A percentile compares a stretch with the other conserved stretches of the same genome.
Conservation (phyloP, 2,888 invertebrate species). For the Thecophora atra region DNA sequence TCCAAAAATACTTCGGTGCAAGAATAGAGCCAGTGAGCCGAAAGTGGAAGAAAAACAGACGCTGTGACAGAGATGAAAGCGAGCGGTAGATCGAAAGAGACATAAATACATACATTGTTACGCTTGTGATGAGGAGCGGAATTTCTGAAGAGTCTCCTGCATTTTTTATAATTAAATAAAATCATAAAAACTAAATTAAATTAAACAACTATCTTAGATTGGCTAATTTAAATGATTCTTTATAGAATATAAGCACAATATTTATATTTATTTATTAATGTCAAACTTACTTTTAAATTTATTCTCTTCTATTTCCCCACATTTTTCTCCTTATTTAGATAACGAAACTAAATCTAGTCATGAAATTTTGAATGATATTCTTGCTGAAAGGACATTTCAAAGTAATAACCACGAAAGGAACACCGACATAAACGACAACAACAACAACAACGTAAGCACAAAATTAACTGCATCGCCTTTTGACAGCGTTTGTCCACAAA, state of each 20-base stretch:
- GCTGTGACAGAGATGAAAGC: background rate
- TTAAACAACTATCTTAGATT: background rate
- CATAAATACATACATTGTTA: background rate
- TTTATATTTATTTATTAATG: too few species aligned
- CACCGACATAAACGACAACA: background rate
- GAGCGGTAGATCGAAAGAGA: background rate
- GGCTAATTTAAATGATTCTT: too few species aligned
- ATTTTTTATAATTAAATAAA: background rate
- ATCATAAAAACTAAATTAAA: background rate
- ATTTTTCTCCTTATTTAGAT: background rate
- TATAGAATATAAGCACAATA: too few species aligned
- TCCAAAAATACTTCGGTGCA: background rate
- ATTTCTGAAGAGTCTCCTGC: background rate
- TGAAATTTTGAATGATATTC: background rate
- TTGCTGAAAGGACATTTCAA: background rate
- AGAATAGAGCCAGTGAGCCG: background rate
- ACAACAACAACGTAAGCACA: conserved; percentile 10
- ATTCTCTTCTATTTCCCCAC: too few species aligned
- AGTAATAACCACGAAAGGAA: background rate
- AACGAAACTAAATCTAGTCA: background rate
- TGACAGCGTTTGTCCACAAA: background rate
- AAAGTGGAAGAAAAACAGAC: background rate
- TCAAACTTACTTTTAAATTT: too few species aligned
- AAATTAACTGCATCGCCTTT: background rate
- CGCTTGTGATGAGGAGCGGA: background rate